Evolutionary conservation across 53 echinoderm and acorn worm species (phyloP), one percentile per base, ranked within the genome.

Genomic region (Actinopyga echinites): DNA sequence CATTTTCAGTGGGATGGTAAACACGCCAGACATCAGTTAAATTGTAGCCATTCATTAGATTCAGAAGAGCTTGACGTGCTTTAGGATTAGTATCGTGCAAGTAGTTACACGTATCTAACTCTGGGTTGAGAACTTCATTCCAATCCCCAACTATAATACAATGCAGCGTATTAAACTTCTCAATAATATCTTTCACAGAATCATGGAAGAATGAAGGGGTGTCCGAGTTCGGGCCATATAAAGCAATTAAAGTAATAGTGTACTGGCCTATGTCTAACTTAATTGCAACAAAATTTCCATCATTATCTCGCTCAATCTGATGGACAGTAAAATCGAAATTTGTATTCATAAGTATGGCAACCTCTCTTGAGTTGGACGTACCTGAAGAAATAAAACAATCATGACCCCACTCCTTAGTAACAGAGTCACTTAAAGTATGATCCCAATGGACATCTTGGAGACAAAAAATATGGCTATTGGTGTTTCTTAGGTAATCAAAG

Each of bases 221-320:
- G 32, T 82, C 82, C 4, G 13, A 35, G 24, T 82, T 82, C 22
- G 64, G 82, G 5, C 82, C 64, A 40, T 82, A 64, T 26, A 82
- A 30, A 65, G 13, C 38, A 15, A 82, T 5, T 24, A 79, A 59
- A 28, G 80, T 54, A 37, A 59, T 17, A 15, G 15, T 9, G 15
- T 4, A 31, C 20, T 55, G 31, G n/a, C n/a, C n/a, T n/a, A n/a
- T n/a, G n/a, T n/a, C n/a, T n/a, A n/a, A n/a, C 12, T 20, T 20
- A 55, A 55, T 11, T 55, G 12, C 20, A n/a, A n/a, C n/a, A n/a
- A n/a, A n/a, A n/a, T n/a, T n/a, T n/a, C n/a, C n/a, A n/a, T n/a
- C n/a, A n/a, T 13, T 11, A 55, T 20, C 20, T 55, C 12, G 56
- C 56, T 20, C 20, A 55, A 13, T 55, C 12, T 13, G n/a, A n/a